phyloP scores from a whole-genome alignment of 2,797 vertebrate genomes.

The Eospalax fontanierii region DNA sequence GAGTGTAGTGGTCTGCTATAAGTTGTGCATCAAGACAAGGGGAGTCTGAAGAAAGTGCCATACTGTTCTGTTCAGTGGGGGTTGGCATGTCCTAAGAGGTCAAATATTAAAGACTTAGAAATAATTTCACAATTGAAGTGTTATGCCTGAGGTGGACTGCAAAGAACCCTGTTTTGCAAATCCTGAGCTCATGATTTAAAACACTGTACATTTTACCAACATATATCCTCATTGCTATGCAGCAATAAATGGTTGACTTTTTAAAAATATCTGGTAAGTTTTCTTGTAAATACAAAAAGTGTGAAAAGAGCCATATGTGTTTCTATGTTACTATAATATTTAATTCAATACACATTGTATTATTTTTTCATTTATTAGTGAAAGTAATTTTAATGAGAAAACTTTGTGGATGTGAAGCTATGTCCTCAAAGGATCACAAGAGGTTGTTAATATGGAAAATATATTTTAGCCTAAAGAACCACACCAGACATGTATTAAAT shows the following conservation, averaged over 20 bases:
- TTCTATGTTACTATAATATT: not conserved
- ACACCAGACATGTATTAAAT: not conserved
- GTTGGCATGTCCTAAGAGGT: not conserved
- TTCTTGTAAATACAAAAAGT: not conserved
- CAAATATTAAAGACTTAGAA: not conserved
- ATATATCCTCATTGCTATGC: not conserved
- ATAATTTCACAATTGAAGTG: not conserved
- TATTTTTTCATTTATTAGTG: constrained; percentile 9
- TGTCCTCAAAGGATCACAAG: not conserved
- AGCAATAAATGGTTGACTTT: not conserved
- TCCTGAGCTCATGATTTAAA: not conserved
- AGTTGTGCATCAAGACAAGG: not conserved
- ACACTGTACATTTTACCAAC: not conserved
- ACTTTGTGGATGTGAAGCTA: not conserved
- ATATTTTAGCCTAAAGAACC: not conserved
- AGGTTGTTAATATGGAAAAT: not conserved
- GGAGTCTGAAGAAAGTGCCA: not conserved
- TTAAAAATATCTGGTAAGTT: not conserved
- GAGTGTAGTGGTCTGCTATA: not conserved
- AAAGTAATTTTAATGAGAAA: not conserved
- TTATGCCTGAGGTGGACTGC: not conserved
- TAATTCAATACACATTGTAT: not conserved
- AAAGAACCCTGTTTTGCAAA: not conserved
- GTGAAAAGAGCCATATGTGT: not conserved
- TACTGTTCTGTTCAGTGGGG: not conserved